Percentiles rank a stretch among this genome's conserved stretches.
Evolutionary conservation across 2,797 vertebrate genomes (phyloP).

Genomic region (Triplophysa yarkandensis): DNA sequence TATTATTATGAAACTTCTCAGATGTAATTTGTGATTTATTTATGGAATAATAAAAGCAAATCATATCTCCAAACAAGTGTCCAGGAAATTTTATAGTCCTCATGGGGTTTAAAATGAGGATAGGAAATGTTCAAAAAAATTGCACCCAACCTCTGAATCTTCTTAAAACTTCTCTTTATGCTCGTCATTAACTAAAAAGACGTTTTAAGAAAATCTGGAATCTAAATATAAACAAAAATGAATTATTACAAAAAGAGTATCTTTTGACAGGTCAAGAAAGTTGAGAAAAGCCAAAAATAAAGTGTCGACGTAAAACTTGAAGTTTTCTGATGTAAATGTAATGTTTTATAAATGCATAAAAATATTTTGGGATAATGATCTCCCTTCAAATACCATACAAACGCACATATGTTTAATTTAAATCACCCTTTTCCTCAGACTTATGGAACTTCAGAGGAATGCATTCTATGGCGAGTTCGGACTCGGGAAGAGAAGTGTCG

Average conservation of each 20-base stretch:
- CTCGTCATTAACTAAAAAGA: neutral
- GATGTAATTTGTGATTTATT: conserved; percentile 82
- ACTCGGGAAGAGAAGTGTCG: conserved; percentile 9
- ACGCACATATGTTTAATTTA: neutral
- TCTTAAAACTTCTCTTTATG: neutral
- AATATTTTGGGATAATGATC: neutral
- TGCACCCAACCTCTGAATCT: no score
- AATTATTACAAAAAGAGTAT: neutral
- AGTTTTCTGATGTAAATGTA: neutral
- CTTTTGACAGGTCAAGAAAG: neutral
- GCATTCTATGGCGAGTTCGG: conserved; percentile 29
- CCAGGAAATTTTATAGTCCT: neutral
- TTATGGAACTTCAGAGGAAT: neutral
- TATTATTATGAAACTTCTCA: conserved; percentile 69
- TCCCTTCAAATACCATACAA: neutral
- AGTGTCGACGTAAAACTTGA: neutral
- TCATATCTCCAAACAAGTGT: conserved; percentile 69
- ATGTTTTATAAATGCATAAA: neutral
- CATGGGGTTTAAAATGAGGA: neutral
- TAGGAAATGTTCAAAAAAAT: neutral
- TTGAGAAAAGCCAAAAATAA: neutral
- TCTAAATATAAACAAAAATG: neutral
- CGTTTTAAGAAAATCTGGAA: neutral
- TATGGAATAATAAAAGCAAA: conserved; percentile 82
- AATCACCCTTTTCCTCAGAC: conserved; percentile 15